These are phyloP conservation scores for Zaprionus inermis DNA, from an alignment of 1,140 invertebrate genomes.

Conservation along the genomic window DNA sequence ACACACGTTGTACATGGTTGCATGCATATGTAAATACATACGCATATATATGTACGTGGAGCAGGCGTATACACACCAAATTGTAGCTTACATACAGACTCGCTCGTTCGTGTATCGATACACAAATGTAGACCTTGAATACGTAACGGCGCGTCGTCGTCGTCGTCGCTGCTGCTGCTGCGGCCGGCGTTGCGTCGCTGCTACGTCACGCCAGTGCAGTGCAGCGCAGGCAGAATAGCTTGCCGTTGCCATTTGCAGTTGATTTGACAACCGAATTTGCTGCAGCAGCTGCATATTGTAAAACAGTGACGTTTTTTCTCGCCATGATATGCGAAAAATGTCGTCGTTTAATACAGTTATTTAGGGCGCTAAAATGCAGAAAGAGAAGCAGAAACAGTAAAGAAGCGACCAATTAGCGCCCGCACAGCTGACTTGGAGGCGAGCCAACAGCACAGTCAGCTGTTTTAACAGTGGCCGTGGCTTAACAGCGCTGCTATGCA, in stretches of 20 bases:
- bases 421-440: slow-evolving; percentile 32
- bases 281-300: slow-evolving; percentile 17
- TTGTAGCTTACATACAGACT: slow-evolving; percentile 21
- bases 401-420: slow-evolving; percentile 25
- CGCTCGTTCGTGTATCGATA: slow-evolving; percentile 56
- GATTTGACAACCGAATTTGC: slow-evolving; percentile 2
- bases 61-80: slow-evolving; percentile 40
- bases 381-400: neutral
- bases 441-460: slow-evolving; percentile 35
- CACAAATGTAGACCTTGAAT: slow-evolving; percentile 77
- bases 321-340: neutral
- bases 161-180: slow-evolving; percentile 7
- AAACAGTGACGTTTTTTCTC: slow-evolving; percentile 24
- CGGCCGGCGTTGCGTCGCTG: slow-evolving; percentile 22
- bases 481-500: slow-evolving; percentile 39
- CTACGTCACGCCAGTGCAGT: slow-evolving; percentile 39
- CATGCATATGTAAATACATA: slow-evolving; percentile 15
- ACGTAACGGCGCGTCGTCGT: slow-evolving; percentile 49
- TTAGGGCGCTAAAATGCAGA: neutral
- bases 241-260: slow-evolving; percentile 21
- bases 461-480: slow-evolving; percentile 51
- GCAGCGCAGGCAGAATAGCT: neutral
- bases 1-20: slow-evolving; percentile 20
- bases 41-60: slow-evolving; percentile 10
- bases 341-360: slow-evolving; percentile 5